Percentiles rank a stretch among this genome's conserved stretches.
Conservation (phyloP, 1,140 invertebrate species). For the Zaprionus ornatus region DNA sequence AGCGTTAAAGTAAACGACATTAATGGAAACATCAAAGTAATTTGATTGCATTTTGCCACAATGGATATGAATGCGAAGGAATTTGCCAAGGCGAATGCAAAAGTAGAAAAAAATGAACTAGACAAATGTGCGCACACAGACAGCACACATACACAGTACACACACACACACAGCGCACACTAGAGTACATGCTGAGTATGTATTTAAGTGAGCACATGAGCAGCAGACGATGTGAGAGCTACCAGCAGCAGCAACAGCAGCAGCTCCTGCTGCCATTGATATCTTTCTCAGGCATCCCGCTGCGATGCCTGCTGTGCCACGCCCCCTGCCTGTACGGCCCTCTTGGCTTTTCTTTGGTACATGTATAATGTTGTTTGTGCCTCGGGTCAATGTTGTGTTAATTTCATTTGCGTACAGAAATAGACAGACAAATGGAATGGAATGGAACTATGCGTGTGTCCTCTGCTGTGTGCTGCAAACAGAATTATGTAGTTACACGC, state of each 20-base stretch:
- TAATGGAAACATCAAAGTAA: constrained; percentile 82
- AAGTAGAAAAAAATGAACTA: constrained; percentile 14
- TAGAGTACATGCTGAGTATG: not conserved
- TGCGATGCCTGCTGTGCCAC: constrained; percentile 1
- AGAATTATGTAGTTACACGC: constrained; percentile 48
- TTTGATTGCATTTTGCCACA: constrained; percentile 79
- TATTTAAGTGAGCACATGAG: constrained; percentile 13
- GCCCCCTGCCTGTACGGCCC: not conserved
- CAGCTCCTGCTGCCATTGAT: constrained; percentile 26
- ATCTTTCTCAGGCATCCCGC: constrained; percentile 5
- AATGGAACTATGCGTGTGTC: constrained; percentile 30
- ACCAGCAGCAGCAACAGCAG: not conserved
- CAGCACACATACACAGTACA: not conserved
- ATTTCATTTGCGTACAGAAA: constrained; percentile 75
- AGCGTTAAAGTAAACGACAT: constrained; percentile 78
- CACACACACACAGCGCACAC: not conserved
- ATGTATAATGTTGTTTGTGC: constrained; percentile 14
- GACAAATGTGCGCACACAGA: constrained; percentile 11
- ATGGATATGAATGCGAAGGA: constrained; percentile 73
- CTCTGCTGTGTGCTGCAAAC: constrained; percentile 50
- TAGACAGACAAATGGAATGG: constrained; percentile 60
- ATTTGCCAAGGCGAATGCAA: constrained; percentile 34
- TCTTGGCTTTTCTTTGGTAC: constrained; percentile 22
- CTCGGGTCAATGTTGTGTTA: constrained; percentile 67
- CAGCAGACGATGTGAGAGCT: not conserved